Evolutionary conservation across 1,140 invertebrate genomes (phyloP), one percentile per base, ranked within the genome.

Genomic region (Bilobella aurantiaca): DNA sequence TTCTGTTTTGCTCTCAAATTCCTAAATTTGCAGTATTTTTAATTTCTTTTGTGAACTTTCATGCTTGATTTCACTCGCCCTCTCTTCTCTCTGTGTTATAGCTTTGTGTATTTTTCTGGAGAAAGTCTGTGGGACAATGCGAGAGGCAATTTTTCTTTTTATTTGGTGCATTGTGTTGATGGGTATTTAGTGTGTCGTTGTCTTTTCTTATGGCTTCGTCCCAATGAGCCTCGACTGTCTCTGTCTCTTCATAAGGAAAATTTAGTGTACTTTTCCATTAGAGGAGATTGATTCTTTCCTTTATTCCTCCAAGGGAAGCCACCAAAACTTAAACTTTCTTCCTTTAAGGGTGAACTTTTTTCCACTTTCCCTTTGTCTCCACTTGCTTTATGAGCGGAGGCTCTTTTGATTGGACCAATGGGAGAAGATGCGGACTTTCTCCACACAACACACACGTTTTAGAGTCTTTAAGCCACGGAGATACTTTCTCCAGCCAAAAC

Each of bases 191-290:
- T 16, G 49, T 53, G 49, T 18, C 8, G n/a, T 12, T 42, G 37
- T 42, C 37, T n/a, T n/a, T n/a, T n/a, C n/a, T n/a, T n/a, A n/a
- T n/a, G n/a, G n/a, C n/a, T n/a, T n/a, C n/a, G n/a, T n/a, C n/a
- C n/a, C n/a, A n/a, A n/a, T n/a, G n/a, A n/a, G n/a, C n/a, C n/a
- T n/a, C n/a, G n/a, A n/a, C n/a, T 53, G 12, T 23, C 49, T 14
- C 8, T 53, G 49, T 53, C 49, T 53, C 49, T 23, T 53, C 21
- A 53, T 53, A 66, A 67, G 67, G 67, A 71, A 67, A 71, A 71
- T 71, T 71, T 71, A 71, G 64, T 69, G 59, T 69, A 71, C 70
- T 71, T 71, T 71, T 71, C 70, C 70, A 71, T 71, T 71, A 69
- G 65, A 58, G 63, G 64, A 53, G 70, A 71, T 71, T 71, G 70